Conservation (phyloP, 2,888 invertebrate genomes). For the Trisateles emortualis region DNA sequence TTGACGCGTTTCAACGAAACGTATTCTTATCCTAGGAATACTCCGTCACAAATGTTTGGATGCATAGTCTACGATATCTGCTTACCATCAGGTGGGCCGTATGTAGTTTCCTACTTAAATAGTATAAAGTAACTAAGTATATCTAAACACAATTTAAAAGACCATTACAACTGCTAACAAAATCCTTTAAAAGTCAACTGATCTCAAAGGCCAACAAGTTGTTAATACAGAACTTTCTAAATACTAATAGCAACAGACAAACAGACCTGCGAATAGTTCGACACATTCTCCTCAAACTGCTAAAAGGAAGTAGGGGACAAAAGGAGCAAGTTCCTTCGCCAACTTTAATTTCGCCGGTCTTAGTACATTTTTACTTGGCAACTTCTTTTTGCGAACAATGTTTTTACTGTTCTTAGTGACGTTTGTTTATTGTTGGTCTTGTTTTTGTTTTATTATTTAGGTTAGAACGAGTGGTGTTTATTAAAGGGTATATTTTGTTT, state of each 20-base stretch:
- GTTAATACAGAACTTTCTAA: slow-evolving; percentile 41
- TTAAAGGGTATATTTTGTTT: background rate
- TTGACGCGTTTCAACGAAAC: too few species aligned
- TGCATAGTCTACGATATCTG: too few species aligned
- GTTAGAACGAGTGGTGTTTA: background rate
- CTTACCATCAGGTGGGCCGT: too few species aligned
- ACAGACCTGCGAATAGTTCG: slow-evolving; percentile 38
- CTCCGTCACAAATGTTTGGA: too few species aligned
- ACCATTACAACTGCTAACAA: background rate
- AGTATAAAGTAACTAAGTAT: too few species aligned
- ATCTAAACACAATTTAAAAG: background rate
- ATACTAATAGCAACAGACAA: slow-evolving; percentile 43
- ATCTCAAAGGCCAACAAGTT: slow-evolving; percentile 38
- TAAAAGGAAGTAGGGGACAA: slow-evolving; percentile 37
- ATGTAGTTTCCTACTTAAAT: too few species aligned
- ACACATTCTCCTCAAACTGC: slow-evolving; percentile 40
- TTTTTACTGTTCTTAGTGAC: slow-evolving; percentile 19
- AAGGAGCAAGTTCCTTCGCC: slow-evolving; percentile 27
- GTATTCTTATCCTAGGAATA: too few species aligned
- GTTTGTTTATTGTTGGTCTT: slow-evolving; percentile 19
- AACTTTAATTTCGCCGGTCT: slow-evolving; percentile 47
- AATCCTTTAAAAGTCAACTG: slow-evolving; percentile 5
- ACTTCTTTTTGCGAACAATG: slow-evolving; percentile 24
- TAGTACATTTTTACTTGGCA: slow-evolving; percentile 30
- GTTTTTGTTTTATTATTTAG: slow-evolving; percentile 1